Percentiles rank a stretch among this genome's conserved stretches.
These are phyloP conservation scores for Salpingus planirostris DNA, from an alignment of 2,888 invertebrate genomes.

Conservation along the genomic window DNA sequence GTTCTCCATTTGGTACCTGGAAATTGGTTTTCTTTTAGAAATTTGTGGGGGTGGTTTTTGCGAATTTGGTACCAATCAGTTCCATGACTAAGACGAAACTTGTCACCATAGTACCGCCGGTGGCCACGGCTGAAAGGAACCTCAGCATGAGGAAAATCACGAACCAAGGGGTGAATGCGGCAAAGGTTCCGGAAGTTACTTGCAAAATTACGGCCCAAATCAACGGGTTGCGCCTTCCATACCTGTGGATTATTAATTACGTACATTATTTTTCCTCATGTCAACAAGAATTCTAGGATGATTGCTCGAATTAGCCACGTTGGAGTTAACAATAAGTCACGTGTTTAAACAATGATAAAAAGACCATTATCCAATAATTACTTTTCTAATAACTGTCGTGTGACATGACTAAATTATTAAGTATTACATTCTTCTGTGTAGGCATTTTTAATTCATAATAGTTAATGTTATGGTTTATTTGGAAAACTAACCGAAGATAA, in stretches of 20 bases:
- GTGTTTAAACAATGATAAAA: too few species aligned
- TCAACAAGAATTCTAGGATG: too few species aligned
- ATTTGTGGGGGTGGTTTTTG: not conserved
- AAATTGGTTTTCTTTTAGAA: constrained; percentile 28
- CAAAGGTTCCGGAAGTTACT: constrained; percentile 58
- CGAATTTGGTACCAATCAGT: constrained; percentile 44
- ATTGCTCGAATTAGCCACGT: too few species aligned
- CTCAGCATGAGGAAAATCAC: constrained; percentile 56
- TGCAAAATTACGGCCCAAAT: constrained; percentile 66
- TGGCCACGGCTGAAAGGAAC: constrained; percentile 64
- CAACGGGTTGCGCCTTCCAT: constrained; percentile 65
- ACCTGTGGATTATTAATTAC: not conserved
- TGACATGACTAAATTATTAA: too few species aligned
- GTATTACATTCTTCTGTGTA: too few species aligned
- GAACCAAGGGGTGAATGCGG: constrained; percentile 62
- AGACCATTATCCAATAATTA: too few species aligned
- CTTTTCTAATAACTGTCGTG: too few species aligned
- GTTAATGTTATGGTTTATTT: too few species aligned
- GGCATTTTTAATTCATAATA: too few species aligned
- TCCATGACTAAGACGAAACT: constrained; percentile 65
- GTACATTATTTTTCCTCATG: too few species aligned
- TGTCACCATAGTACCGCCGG: constrained; percentile 77
- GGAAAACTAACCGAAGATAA: too few species aligned
- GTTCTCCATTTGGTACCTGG: constrained; percentile 47
- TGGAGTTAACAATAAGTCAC: too few species aligned